Evolutionary conservation across 2,888 invertebrate species (phyloP).

Genomic region (Poecilobothrus nobilitatus): DNA sequence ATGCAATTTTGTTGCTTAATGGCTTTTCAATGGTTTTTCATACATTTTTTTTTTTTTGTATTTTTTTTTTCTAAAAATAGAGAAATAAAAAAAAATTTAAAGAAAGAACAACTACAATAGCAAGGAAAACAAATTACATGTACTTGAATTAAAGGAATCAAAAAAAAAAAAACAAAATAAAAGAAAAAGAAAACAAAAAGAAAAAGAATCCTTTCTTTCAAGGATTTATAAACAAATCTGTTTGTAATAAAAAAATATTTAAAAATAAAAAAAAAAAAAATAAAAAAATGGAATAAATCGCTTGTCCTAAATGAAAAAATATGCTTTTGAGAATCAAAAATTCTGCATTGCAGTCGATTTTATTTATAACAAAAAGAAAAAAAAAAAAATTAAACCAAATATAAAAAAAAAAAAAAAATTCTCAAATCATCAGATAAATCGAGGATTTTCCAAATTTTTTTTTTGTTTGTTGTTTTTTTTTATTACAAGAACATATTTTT

Average conservation of each 20-base stretch:
- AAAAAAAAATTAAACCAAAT: no score
- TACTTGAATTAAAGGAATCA: neutral
- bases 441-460: neutral
- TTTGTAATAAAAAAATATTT: neutral
- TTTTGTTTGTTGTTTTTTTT: neutral
- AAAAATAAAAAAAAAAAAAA: neutral
- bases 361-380: neutral
- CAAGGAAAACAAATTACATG: no score
- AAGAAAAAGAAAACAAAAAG: no score
- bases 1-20: neutral
- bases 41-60: neutral
- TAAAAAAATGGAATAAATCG: neutral
- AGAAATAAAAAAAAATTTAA: neutral
- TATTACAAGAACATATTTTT: neutral
- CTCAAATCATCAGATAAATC: constrained; percentile 3
- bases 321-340: neutral
- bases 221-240: constrained; percentile 1
- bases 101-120: neutral
- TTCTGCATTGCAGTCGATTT: constrained; percentile 1
- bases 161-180: neutral
- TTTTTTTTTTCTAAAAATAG: no score
- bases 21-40: neutral
- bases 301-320: constrained; percentile 4
- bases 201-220: neutral
- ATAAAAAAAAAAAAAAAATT: neutral